Evolutionary conservation across 1,140 invertebrate species (phyloP).

Genomic region (Acromyrmex charruanus): DNA sequence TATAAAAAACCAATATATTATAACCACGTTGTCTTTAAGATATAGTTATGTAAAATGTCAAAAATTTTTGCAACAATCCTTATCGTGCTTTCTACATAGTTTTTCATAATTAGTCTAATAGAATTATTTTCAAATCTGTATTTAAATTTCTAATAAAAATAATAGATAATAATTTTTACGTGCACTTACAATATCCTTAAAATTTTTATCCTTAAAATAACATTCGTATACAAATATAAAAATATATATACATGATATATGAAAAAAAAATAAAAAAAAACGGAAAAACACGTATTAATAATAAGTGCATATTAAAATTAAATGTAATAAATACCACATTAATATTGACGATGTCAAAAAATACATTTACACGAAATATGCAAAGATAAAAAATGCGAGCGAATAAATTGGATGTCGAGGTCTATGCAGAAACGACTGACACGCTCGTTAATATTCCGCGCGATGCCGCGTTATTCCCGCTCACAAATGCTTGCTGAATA

Average conservation of each 20-base stretch:
- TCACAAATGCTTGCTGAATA: conserved; percentile 46
- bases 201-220: background rate
- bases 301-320: background rate
- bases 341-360: background rate
- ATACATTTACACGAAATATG: conserved; percentile 3
- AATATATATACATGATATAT: background rate
- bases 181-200: background rate
- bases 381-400: conserved; percentile 11
- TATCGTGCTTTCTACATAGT: too few species aligned
- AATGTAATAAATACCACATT: background rate
- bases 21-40: too few species aligned
- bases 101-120: too few species aligned
- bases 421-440: conserved; percentile 42
- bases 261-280: background rate
- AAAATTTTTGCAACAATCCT: too few species aligned
- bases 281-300: background rate
- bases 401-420: conserved; percentile 40
- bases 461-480: conserved; percentile 37
- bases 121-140: background rate
- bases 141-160: background rate
- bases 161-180: background rate
- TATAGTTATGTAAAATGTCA: too few species aligned
- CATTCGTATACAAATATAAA: background rate
- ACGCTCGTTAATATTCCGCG: conserved; percentile 51
- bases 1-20: too few species aligned